These are phyloP conservation scores for Andrena praecox DNA, from an alignment of 2,888 invertebrate species.

Conservation along the genomic window DNA sequence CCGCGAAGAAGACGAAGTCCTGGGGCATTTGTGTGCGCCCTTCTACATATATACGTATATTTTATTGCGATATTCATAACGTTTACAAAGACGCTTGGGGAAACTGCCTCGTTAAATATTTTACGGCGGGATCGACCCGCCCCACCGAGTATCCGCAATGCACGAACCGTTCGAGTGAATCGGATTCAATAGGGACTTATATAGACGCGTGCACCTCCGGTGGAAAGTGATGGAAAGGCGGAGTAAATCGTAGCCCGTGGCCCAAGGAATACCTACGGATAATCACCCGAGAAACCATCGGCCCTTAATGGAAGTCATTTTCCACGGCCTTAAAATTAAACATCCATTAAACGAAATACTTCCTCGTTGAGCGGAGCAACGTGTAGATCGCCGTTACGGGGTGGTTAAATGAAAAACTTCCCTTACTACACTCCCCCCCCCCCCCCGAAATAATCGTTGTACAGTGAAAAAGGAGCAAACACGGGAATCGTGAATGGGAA, in stretches of 20 bases:
- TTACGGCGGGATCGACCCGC: conserved; percentile 75
- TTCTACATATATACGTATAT: conserved; percentile 66
- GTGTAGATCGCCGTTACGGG: neutral
- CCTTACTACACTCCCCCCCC: too few relatives aligned
- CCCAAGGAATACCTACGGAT: conserved; percentile 46
- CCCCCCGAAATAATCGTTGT: neutral
- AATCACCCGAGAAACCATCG: conserved; percentile 46
- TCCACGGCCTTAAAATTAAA: conserved; percentile 2
- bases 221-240: conserved; percentile 57
- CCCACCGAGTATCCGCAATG: conserved; percentile 59
- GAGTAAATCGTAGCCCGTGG: conserved; percentile 40
- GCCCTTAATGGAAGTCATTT: conserved; percentile 27
- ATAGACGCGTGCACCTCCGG: conserved; percentile 50
- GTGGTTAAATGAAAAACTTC: too few relatives aligned
- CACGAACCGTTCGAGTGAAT: conserved; percentile 62
- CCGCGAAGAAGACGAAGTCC: conserved; percentile 48
- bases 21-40: conserved; percentile 62
- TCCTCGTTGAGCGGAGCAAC: neutral
- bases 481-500: conserved; percentile 3
- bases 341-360: conserved; percentile 9
- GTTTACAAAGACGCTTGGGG: conserved; percentile 80
- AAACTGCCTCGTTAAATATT: conserved; percentile 83
- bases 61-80: conserved; percentile 83
- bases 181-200: conserved; percentile 64
- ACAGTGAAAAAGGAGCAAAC: conserved; percentile 7